Conservation (phyloP, 2,888 invertebrate genomes). For the Phytoseiulus persimilis region DNA sequence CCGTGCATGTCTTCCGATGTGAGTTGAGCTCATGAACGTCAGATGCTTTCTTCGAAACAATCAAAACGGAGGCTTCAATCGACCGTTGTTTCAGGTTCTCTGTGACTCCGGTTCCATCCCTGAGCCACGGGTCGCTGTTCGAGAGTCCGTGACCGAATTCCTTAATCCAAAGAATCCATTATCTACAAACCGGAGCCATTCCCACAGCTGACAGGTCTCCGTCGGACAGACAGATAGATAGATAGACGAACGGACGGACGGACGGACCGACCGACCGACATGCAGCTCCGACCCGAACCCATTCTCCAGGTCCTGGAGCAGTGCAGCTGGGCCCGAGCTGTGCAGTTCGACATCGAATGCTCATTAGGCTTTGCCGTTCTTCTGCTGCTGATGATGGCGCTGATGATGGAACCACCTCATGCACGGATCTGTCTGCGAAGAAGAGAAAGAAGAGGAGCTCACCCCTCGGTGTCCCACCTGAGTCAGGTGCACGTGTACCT, state of each 20-base stretch:
- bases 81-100: neutral
- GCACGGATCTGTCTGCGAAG: neutral
- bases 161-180: too few relatives aligned
- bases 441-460: neutral
- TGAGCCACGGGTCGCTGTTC: neutral
- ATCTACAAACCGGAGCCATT: too few relatives aligned
- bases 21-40: neutral
- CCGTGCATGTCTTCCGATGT: neutral
- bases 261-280: too few relatives aligned
- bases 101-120: neutral
- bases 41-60: slow-evolving; percentile 30
- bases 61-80: neutral
- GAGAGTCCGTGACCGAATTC: too few relatives aligned
- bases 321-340: neutral
- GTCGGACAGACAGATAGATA: too few relatives aligned
- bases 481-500: neutral
- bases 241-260: too few relatives aligned
- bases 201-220: too few relatives aligned
- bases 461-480: neutral
- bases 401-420: neutral
- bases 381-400: neutral
- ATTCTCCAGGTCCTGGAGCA: neutral
- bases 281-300: too few relatives aligned
- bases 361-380: neutral
- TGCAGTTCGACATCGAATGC: neutral